Evolutionary conservation across 2,888 invertebrate genomes (phyloP).

Genomic region (Pyrrhosoma nymphula): DNA sequence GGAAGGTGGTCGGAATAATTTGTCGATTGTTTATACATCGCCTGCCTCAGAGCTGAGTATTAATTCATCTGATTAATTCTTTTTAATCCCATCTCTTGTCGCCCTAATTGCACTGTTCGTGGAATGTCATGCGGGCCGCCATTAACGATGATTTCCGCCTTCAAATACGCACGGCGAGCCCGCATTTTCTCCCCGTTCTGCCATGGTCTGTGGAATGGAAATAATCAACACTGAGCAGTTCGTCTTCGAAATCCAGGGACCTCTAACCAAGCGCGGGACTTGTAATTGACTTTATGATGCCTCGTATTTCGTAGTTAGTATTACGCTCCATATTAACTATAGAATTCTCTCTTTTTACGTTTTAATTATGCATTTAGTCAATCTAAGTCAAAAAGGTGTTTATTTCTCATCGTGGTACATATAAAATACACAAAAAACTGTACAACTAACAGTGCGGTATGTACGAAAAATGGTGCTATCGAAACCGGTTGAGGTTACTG

Average conservation of each 20-base stretch:
- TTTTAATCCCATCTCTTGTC: neutral
- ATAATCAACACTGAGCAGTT: neutral
- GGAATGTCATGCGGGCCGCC: constrained; percentile 4
- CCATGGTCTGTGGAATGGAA: neutral
- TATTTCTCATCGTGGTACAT: no score
- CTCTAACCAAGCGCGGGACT: neutral
- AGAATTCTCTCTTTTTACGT: no score
- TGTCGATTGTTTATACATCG: neutral
- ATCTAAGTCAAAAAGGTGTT: no score
- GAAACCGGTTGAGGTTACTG: no score
- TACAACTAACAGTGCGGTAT: no score
- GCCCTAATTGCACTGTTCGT: neutral
- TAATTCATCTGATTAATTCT: neutral
- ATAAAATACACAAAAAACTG: no score
- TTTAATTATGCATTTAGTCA: no score
- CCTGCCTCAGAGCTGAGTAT: neutral
- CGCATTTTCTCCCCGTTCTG: neutral
- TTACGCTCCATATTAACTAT: no score
- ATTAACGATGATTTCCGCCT: neutral
- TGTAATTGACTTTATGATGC: no score
- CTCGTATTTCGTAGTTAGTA: no score
- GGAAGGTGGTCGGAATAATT: neutral
- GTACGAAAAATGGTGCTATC: no score
- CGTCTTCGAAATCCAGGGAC: neutral
- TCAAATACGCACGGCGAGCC: neutral